Evolutionary conservation across 1,140 invertebrate genomes (phyloP).

Genomic region (Apolygus lucorum): DNA sequence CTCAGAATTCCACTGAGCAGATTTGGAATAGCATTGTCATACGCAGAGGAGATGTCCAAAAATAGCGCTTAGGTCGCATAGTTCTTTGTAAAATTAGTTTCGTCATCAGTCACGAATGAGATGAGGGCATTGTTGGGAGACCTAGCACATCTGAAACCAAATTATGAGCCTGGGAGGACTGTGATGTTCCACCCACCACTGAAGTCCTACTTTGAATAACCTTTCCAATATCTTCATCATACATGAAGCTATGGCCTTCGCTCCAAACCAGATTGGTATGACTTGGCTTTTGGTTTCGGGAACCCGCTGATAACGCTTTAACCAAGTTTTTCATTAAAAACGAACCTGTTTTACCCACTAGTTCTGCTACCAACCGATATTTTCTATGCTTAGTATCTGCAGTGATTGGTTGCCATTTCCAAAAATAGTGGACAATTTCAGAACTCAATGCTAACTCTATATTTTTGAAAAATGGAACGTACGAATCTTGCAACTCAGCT

Average conservation of each 20-base stretch:
- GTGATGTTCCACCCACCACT: neutral
- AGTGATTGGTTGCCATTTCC: too few relatives aligned
- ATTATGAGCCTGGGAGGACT: neutral
- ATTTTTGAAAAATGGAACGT: too few relatives aligned
- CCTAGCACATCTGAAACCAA: neutral
- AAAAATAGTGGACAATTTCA: too few relatives aligned
- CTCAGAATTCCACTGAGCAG: neutral
- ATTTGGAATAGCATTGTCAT: neutral
- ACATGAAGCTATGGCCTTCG: neutral
- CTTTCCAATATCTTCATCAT: neutral
- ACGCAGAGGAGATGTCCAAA: neutral
- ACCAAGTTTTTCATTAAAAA: too few relatives aligned
- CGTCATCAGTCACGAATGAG: neutral
- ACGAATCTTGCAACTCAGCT: too few relatives aligned
- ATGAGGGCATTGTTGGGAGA: neutral
- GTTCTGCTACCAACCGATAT: too few relatives aligned
- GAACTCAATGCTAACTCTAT: too few relatives aligned
- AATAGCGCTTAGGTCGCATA: neutral
- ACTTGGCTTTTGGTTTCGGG: too few relatives aligned
- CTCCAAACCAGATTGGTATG: too few relatives aligned
- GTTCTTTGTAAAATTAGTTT: neutral
- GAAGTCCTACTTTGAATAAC: neutral
- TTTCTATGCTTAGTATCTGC: too few relatives aligned
- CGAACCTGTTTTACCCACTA: too few relatives aligned
- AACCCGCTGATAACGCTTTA: too few relatives aligned